Evolutionary conservation across 2,113 vertebrate genomes (phyloP).

Genomic region (Nestor notabilis): DNA sequence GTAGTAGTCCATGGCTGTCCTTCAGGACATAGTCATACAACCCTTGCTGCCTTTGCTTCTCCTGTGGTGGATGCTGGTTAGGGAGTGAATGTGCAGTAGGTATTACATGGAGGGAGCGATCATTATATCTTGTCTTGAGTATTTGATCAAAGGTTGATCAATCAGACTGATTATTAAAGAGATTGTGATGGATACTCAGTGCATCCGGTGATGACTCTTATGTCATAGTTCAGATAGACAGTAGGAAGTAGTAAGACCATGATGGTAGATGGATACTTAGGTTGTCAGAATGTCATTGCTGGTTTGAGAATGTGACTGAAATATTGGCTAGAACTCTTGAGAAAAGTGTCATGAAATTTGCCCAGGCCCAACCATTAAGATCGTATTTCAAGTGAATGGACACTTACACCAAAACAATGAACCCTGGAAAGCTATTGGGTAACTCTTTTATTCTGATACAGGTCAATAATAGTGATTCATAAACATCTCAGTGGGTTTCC

Average conservation of each 20-base stretch:
- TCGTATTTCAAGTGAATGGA: not conserved
- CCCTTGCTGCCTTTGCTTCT: not conserved
- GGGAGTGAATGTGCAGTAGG: not conserved
- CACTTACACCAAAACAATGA: conserved; percentile 18
- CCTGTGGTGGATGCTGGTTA: not conserved
- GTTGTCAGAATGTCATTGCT: conserved; percentile 23
- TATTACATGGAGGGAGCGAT: not conserved
- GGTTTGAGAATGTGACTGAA: conserved; percentile 18
- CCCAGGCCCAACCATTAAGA: not conserved
- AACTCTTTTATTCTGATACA: conserved; percentile 2
- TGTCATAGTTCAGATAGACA: not conserved
- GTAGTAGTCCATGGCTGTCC: fast-evolving
- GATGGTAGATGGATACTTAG: not conserved
- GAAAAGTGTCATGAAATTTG: conserved; percentile 19
- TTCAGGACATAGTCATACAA: not conserved
- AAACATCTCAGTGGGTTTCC: conserved; percentile 7
- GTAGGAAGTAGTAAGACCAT: not conserved
- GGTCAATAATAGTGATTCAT: conserved; percentile 37
- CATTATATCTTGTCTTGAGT: not conserved
- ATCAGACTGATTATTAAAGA: not conserved
- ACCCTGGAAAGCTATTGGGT: conserved; percentile 1
- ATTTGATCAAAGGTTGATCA: not conserved
- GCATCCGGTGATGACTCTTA: not conserved
- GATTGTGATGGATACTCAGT: not conserved
- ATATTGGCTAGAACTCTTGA: conserved; percentile 21